These are phyloP conservation scores for Microdon myrmicae DNA, from an alignment of 2,888 invertebrate species.

Conservation along the genomic window DNA sequence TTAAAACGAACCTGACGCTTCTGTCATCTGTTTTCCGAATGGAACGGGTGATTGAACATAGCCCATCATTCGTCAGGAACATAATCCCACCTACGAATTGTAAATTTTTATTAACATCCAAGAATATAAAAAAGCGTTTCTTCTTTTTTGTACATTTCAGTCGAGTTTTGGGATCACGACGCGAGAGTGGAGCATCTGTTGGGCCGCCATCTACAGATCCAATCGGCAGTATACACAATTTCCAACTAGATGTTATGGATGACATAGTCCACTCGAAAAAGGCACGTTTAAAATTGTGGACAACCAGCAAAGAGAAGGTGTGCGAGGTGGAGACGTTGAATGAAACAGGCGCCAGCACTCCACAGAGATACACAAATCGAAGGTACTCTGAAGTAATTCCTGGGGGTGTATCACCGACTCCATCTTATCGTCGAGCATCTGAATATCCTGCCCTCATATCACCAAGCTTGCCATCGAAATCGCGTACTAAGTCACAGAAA, in stretches of 20 bases:
- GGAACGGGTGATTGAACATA: no score
- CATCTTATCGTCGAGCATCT: constrained; percentile 75
- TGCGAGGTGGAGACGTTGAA: constrained; percentile 85
- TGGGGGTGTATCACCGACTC: constrained; percentile 66
- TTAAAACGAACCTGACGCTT: no score
- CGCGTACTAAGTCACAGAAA: constrained; percentile 59
- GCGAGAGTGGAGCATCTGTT: constrained; percentile 65
- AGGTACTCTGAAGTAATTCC: constrained; percentile 80
- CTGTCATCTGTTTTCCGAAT: no score
- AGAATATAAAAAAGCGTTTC: no score
- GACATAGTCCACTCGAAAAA: constrained; percentile 86
- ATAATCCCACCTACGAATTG: no score
- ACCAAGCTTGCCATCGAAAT: constrained; percentile 58
- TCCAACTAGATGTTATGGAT: constrained; percentile 89
- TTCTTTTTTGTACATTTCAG: constrained; percentile 65
- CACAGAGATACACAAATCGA: constrained; percentile 72
- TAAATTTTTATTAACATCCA: no score
- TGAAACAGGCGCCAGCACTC: constrained; percentile 70
- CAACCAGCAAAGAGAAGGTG: constrained; percentile 81
- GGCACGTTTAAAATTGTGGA: constrained; percentile 86
- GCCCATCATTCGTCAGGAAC: no score
- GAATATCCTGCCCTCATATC: constrained; percentile 73
- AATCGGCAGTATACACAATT: constrained; percentile 81
- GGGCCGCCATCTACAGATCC: constrained; percentile 80
- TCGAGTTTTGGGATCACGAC: constrained; percentile 61